Base-by-base conservation (phyloP, 2,888 invertebrate species). In the Chouioia cunea region DNA sequence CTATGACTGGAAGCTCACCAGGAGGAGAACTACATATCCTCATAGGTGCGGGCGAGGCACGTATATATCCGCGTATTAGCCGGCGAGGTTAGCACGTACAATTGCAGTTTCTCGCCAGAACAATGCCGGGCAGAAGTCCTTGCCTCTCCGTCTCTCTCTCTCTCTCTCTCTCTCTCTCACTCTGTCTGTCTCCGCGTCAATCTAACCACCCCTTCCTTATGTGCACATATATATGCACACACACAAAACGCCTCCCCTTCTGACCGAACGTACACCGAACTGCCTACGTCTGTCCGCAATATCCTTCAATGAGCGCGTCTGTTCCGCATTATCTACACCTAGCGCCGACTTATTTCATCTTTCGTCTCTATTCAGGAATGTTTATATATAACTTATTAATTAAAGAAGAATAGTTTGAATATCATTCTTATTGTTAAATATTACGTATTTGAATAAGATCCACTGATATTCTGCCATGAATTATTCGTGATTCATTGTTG, bases 71-170 rank as follows among this genome's bases (percentile, higher is more conserved):
- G 22, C 20, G 65, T 65, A 65, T 66, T 60, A 67, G 54, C 65
- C 54, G 54, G 53, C 47, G 64, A 59, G 46, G 62, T 50, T n/a
- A 20, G 65, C 56, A 36, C 56, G 62, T 56, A 57, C 62, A 71
- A 71, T 71, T 71, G 57, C 62, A 71, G 66, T 66, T 71, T 62
- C 71, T 62, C 71, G 60, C 46, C 3, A 22, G 62, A 52, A 65
- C 70, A 71, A 71, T 71, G 44, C 62, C 48, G 36, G 8, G 53
- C 53, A 60, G 57, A 48, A n/a, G 36, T n/a, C 15, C 56, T 16
- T 22, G 20, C 22, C 36, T 18, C 27, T 47, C 54, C 22, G 10
- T 56, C 20, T 15, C 47, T 20, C 56, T 43, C 56, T 48, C 68
- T n/a, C 62, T 4, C 53, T 4, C n/a, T 22, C 50, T 23, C n/a